Conservation (phyloP, 2,888 invertebrate genomes). For the Sipha maydis region DNA sequence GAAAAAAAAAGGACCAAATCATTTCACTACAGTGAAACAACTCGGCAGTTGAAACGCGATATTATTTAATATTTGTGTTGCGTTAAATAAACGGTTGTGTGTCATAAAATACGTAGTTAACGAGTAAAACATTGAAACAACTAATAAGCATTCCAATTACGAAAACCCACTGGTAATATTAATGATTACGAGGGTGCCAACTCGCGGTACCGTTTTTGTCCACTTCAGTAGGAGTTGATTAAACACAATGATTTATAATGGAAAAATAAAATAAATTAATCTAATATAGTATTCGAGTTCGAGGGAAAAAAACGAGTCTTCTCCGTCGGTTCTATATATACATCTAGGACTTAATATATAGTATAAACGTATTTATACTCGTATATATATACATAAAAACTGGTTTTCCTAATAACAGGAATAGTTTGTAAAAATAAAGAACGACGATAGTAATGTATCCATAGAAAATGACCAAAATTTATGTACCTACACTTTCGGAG, state of each 20-base stretch:
- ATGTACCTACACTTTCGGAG: conserved; percentile 25
- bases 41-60: not conserved
- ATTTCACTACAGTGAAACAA: not conserved
- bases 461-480: conserved; percentile 49
- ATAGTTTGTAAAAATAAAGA: conserved; percentile 42
- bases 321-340: not conserved
- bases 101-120: conserved; percentile 19
- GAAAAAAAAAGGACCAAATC: not conserved
- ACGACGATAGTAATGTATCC: conserved; percentile 1
- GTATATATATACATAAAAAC: conserved; percentile 14
- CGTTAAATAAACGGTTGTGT: not conserved
- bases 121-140: conserved; percentile 13
- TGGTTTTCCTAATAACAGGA: conserved; percentile 54
- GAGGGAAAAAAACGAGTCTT: conserved; percentile 22
- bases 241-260: conserved; percentile 37
- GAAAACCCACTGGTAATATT: conserved; percentile 26
- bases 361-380: not conserved
- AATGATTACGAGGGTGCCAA: conserved; percentile 53
- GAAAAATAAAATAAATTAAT: conserved; percentile 55
- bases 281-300: not conserved
- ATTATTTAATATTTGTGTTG: conserved; percentile 32
- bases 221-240: conserved; percentile 40
- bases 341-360: conserved; percentile 26
- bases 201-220: not conserved
- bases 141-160: conserved; percentile 51